phyloP scores from a whole-genome alignment of 1,140 invertebrate species.

The Sinella curviseta region DNA sequence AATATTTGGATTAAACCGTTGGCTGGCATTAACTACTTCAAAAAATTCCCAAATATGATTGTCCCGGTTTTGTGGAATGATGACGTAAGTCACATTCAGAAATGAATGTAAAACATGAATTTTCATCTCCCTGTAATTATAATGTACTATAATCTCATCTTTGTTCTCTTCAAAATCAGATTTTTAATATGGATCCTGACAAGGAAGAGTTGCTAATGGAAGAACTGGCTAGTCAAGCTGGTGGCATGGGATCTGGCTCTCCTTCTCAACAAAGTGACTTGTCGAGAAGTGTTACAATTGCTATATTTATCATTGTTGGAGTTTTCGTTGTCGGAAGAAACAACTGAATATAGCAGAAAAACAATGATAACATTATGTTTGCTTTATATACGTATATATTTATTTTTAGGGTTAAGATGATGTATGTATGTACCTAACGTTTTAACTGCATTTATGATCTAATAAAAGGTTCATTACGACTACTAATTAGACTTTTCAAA shows the following conservation, averaged over 20 bases:
- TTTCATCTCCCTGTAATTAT: not conserved
- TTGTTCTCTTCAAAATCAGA: not conserved
- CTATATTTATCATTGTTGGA: not conserved
- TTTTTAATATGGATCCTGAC: constrained; percentile 34
- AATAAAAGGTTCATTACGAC: too few species aligned
- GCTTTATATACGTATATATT: too few species aligned
- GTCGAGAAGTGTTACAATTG: not conserved
- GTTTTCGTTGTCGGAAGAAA: not conserved
- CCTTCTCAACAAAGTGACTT: not conserved
- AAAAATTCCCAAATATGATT: constrained; percentile 22
- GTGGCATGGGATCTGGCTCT: constrained; percentile 28
- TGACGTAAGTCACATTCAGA: constrained; percentile 31
- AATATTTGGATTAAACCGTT: constrained; percentile 35
- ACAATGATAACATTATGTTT: too few species aligned
- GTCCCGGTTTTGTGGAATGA: constrained; percentile 42
- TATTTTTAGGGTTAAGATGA: too few species aligned
- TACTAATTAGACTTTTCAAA: too few species aligned
- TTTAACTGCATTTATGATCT: too few species aligned
- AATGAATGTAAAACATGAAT: constrained; percentile 17
- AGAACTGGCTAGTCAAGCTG: constrained; percentile 34
- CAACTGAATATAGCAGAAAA: too few species aligned
- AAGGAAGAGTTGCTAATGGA: constrained; percentile 37
- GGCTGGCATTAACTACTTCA: constrained; percentile 30
- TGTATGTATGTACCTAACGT: too few species aligned
- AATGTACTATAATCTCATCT: not conserved